Percentiles rank a stretch among this genome's conserved stretches.
Evolutionary conservation across 2,888 invertebrate genomes (phyloP).

Genomic region (Campoletis raptor): DNA sequence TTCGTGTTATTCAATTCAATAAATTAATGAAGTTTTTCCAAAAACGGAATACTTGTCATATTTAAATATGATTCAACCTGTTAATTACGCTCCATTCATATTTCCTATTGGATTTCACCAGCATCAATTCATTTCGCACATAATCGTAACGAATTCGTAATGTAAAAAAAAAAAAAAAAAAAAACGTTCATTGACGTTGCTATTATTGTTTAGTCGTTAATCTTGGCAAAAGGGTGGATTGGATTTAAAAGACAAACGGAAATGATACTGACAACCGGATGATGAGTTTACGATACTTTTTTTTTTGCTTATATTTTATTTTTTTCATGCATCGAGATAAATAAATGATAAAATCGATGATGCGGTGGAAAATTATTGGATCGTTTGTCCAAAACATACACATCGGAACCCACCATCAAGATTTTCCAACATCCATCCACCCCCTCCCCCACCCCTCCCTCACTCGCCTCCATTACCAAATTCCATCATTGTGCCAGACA

Average conservation of each 20-base stretch:
- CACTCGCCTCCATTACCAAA: constrained; percentile 69
- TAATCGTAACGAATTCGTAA: not conserved
- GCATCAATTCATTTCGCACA: not conserved
- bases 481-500: constrained; percentile 82
- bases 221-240: not conserved
- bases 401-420: not conserved
- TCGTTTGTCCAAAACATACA: not conserved
- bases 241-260: not conserved
- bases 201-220: not conserved
- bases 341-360: constrained; percentile 8
- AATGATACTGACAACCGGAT: not conserved
- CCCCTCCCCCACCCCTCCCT: not conserved
- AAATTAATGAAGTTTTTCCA: not conserved
- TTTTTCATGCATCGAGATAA: not conserved
- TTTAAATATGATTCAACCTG: not conserved
- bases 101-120: not conserved
- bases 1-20: not conserved
- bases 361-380: constrained; percentile 7
- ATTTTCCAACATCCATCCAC: constrained; percentile 2
- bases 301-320: not conserved
- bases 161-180: not conserved
- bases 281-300: not conserved
- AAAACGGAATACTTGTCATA: not conserved
- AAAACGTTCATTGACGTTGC: not conserved
- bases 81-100: not conserved